A percentile compares a stretch with the other conserved stretches of the same genome.
Evolutionary conservation across 2,888 invertebrate genomes (phyloP).

Genomic region (Troides aeacus): DNA sequence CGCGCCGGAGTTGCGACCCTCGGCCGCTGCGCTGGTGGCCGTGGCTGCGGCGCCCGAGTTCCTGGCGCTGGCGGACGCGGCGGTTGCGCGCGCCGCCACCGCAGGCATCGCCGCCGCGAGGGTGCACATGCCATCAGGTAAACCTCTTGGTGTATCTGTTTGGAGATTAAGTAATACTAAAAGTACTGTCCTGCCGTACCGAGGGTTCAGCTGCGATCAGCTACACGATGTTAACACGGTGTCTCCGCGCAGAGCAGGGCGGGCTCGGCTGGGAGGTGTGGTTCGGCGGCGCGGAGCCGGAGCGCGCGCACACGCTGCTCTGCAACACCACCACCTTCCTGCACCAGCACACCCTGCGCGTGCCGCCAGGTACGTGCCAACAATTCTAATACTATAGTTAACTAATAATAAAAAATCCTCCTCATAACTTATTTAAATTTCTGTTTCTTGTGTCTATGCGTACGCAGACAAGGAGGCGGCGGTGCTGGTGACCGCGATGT

Average conservation of each 20-base stretch:
- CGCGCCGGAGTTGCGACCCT: slow-evolving; percentile 90
- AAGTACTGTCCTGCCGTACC: too few relatives aligned
- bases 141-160: neutral
- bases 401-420: too few relatives aligned
- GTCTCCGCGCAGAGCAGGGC: slow-evolving; percentile 61
- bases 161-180: too few relatives aligned
- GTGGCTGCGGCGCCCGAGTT: slow-evolving; percentile 96
- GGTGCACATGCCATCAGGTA: slow-evolving; percentile 24
- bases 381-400: too few relatives aligned
- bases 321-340: slow-evolving; percentile 51
- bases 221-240: too few relatives aligned
- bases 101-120: slow-evolving; percentile 37
- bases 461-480: slow-evolving; percentile 65
- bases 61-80: slow-evolving; percentile 73
- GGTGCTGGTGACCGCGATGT: slow-evolving; percentile 84
- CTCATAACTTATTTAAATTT: too few relatives aligned
- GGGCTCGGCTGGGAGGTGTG: slow-evolving; percentile 85
- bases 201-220: too few relatives aligned
- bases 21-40: slow-evolving; percentile 96
- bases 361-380: slow-evolving; percentile 52
- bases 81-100: slow-evolving; percentile 37
- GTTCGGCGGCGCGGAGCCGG: slow-evolving; percentile 76
- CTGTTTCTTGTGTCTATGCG: neutral
- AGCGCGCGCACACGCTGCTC: slow-evolving; percentile 73
- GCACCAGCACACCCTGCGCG: slow-evolving; percentile 55